Conservation (phyloP, 1,140 invertebrate genomes). For the Drosophila subpulchrella region DNA sequence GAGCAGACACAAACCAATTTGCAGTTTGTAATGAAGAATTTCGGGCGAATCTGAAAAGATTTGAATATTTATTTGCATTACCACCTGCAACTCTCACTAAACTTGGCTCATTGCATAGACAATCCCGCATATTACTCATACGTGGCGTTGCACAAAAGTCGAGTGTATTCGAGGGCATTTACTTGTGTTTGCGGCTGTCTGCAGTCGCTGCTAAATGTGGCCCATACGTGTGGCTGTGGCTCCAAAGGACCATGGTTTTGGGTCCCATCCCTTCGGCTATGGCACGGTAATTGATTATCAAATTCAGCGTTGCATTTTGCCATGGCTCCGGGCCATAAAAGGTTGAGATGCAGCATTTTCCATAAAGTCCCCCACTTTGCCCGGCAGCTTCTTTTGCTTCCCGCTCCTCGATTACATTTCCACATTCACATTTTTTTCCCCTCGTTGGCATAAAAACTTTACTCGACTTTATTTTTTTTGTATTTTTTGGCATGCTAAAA, state of each 20-base stretch:
- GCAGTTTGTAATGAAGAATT: constrained; percentile 77
- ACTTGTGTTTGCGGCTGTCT: constrained; percentile 52
- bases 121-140: constrained; percentile 48
- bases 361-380: constrained; percentile 27
- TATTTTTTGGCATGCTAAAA: constrained; percentile 55
- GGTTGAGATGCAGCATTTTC: constrained; percentile 18
- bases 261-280: constrained; percentile 9
- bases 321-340: constrained; percentile 32
- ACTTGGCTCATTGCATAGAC: constrained; percentile 9
- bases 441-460: constrained; percentile 60
- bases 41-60: constrained; percentile 56
- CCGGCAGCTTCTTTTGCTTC: constrained; percentile 29
- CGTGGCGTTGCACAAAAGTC: constrained; percentile 32
- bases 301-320: constrained; percentile 75
- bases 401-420: constrained; percentile 22
- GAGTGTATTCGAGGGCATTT: constrained; percentile 37
- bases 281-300: constrained; percentile 78
- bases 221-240: constrained; percentile 47
- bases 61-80: constrained; percentile 66
- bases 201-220: constrained; percentile 62
- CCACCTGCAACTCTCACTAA: constrained; percentile 34
- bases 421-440: constrained; percentile 29
- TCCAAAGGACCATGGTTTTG: constrained; percentile 4
- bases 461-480: constrained; percentile 35
- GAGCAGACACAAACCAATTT: constrained; percentile 66